These are phyloP conservation scores for Rhamphomyia laevipes DNA, from an alignment of 2,888 invertebrate genomes.

Conservation along the genomic window DNA sequence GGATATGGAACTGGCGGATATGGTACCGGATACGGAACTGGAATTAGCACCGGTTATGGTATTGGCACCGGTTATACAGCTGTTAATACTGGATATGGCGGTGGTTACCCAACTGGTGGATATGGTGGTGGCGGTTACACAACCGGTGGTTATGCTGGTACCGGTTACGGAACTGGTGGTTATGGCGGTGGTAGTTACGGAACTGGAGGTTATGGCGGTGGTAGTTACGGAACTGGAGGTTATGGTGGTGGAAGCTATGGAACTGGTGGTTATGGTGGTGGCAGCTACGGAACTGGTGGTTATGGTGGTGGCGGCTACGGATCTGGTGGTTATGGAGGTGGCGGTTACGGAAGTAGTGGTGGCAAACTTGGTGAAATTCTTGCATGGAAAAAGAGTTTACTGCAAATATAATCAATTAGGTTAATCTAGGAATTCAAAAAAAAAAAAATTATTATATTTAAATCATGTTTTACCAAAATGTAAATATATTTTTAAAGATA, in stretches of 20 bases:
- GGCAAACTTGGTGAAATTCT: background rate
- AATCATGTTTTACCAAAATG: too few relatives aligned
- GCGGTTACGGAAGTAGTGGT: background rate
- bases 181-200: background rate
- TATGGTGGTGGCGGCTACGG: background rate
- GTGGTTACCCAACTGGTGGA: background rate
- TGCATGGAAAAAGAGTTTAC: background rate
- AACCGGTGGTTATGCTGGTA: background rate
- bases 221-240: constrained; percentile 10
- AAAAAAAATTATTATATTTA: too few relatives aligned
- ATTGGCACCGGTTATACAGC: background rate
- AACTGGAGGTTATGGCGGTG: too few relatives aligned
- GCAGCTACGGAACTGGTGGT: background rate
- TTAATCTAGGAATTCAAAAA: too few relatives aligned
- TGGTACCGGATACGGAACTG: background rate
- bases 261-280: background rate
- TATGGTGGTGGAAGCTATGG: background rate
- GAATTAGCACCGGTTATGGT: background rate
- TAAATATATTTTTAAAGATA: too few relatives aligned
- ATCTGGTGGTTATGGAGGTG: background rate
- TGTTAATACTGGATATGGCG: background rate
- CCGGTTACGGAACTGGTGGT: background rate
- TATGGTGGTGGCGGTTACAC: background rate
- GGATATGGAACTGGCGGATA: too few relatives aligned
- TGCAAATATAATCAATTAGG: background rate